Evolutionary conservation across 2,888 invertebrate genomes (phyloP).

Genomic region (Apotomis turbidana): DNA sequence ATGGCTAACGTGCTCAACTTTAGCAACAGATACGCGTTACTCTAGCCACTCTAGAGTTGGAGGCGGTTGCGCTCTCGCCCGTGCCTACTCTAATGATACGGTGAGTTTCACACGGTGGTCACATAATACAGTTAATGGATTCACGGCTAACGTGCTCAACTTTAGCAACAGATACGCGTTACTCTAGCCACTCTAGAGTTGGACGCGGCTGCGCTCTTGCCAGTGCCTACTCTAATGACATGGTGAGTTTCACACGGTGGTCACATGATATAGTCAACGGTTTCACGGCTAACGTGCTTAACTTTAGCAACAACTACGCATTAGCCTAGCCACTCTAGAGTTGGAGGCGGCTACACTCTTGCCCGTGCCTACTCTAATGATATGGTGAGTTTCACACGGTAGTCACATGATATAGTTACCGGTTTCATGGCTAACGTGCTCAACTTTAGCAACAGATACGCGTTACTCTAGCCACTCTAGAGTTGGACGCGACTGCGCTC

Average conservation of each 20-base stretch:
- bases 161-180: too few species aligned
- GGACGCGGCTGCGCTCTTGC: conserved; percentile 75
- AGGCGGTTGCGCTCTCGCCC: conserved; percentile 75
- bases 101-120: conserved; percentile 56
- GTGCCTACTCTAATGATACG: conserved; percentile 83
- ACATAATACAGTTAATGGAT: conserved; percentile 57
- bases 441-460: conserved; percentile 83
- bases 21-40: conserved; percentile 83
- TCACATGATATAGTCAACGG: conserved; percentile 60
- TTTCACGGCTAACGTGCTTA: conserved; percentile 83
- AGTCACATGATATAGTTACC: too few species aligned
- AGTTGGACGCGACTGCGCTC: conserved; percentile 76
- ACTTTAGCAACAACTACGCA: conserved; percentile 83
- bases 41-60: conserved; percentile 84
- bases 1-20: conserved; percentile 84
- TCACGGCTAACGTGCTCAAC: conserved; percentile 83
- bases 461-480: conserved; percentile 80
- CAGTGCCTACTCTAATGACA: conserved; percentile 81
- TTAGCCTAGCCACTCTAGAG: conserved; percentile 84
- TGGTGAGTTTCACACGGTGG: conserved; percentile 64
- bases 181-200: conserved; percentile 84
- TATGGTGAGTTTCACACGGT: conserved; percentile 70
- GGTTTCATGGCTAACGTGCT: conserved; percentile 84
- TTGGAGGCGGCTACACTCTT: conserved; percentile 76
- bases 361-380: conserved; percentile 81